Evolutionary conservation across 2,888 invertebrate species (phyloP).

Genomic region (Uropetala carovei): DNA sequence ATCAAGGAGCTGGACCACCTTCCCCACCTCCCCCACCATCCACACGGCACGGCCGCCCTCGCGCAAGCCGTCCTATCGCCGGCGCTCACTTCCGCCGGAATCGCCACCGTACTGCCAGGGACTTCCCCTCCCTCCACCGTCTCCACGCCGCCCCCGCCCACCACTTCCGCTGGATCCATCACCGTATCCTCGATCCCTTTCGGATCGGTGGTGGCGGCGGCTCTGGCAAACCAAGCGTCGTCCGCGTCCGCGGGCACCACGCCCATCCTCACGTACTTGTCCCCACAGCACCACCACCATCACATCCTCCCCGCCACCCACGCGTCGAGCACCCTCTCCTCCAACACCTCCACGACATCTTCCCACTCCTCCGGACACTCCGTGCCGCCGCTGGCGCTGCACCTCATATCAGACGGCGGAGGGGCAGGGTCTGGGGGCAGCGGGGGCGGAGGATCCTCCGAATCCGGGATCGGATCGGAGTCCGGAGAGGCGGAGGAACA

Average conservation of each 20-base stretch:
- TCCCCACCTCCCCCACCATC: slow-evolving; percentile 78
- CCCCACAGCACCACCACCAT: slow-evolving; percentile 71
- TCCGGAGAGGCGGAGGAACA: slow-evolving; percentile 1
- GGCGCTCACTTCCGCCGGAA: slow-evolving; percentile 76
- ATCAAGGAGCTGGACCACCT: slow-evolving; percentile 90
- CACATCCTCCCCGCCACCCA: slow-evolving; percentile 35
- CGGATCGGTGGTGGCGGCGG: slow-evolving; percentile 68
- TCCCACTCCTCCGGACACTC: slow-evolving; percentile 68
- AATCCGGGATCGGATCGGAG: slow-evolving; percentile 37
- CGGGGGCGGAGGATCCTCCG: slow-evolving; percentile 23
- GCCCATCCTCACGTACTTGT: slow-evolving; percentile 69
- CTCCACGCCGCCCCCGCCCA: slow-evolving; percentile 66
- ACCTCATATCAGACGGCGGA: slow-evolving; percentile 67
- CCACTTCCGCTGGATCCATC: slow-evolving; percentile 68
- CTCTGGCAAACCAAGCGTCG: slow-evolving; percentile 67
- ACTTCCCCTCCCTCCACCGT: slow-evolving; percentile 10
- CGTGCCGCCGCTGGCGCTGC: slow-evolving; percentile 69
- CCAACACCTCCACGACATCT: slow-evolving; percentile 44
- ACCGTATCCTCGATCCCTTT: slow-evolving; percentile 70
- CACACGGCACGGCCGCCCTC: slow-evolving; percentile 82
- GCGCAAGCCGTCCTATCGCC: slow-evolving; percentile 88
- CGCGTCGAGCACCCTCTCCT: slow-evolving; percentile 15
- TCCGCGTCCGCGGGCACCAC: slow-evolving; percentile 70
- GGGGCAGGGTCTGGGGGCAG: slow-evolving; percentile 65
- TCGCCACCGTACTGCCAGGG: slow-evolving; percentile 69